A percentile compares a stretch with the other conserved stretches of the same genome.
These are phyloP conservation scores for Heteromormyrus szaboi DNA, from an alignment of 2,797 vertebrate genomes.

Conservation along the genomic window DNA sequence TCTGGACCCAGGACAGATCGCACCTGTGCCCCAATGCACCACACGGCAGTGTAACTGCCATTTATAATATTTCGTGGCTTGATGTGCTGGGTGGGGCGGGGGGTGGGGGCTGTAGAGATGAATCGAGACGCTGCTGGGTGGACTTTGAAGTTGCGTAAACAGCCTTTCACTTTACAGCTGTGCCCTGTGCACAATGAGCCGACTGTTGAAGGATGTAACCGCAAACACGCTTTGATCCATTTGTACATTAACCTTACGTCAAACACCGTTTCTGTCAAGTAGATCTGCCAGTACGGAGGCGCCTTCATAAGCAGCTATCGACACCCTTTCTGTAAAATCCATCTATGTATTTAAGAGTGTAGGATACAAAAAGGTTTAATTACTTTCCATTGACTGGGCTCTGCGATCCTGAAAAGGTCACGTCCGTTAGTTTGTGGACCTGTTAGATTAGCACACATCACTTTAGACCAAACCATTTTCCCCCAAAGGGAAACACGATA, in stretches of 20 bases:
- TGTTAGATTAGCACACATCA: not conserved
- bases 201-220: constrained; percentile 31
- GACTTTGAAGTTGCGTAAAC: constrained; percentile 12
- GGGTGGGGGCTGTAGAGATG: constrained; percentile 19
- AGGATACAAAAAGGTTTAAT: not conserved
- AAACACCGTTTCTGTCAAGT: constrained; percentile 24
- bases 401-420: not conserved
- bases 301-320: constrained; percentile 16
- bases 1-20: not conserved
- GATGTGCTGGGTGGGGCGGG: constrained; percentile 31
- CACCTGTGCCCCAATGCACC: not conserved
- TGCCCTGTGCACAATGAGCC: constrained; percentile 30
- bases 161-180: constrained; percentile 23
- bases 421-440: not conserved
- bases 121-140: not conserved
- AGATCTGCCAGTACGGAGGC: constrained; percentile 23
- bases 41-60: not conserved
- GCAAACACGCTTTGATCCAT: constrained; percentile 35
- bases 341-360: not conserved
- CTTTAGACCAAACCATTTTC: not conserved
- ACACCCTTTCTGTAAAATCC: constrained; percentile 28
- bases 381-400: not conserved
- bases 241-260: constrained; percentile 27
- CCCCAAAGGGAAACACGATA: not conserved
- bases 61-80: constrained; percentile 3